These are phyloP conservation scores for Odocoileus virginianus DNA, from an alignment of 2,113 vertebrate genomes.

Conservation along the genomic window DNA sequence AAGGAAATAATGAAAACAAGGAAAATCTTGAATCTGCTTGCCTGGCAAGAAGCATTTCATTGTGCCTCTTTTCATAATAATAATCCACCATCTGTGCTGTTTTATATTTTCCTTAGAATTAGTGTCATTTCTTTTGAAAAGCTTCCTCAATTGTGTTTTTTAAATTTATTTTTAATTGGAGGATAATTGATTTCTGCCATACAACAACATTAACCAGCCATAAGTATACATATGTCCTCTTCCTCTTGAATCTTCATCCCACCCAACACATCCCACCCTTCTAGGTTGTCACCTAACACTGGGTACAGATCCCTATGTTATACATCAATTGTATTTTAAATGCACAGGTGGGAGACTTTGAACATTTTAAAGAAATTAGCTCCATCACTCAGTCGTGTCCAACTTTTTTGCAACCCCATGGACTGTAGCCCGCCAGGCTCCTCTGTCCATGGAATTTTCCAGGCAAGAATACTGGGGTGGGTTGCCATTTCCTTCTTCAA, in stretches of 20 bases:
- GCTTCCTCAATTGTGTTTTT: background rate
- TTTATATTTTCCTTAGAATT: background rate
- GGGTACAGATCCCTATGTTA: background rate
- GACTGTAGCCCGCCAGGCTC: background rate
- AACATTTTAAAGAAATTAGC: background rate
- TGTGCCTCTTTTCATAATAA: background rate
- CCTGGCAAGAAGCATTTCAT: background rate
- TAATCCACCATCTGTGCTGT: background rate
- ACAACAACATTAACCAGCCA: background rate
- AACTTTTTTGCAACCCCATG: background rate
- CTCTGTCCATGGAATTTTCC: background rate
- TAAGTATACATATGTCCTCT: background rate
- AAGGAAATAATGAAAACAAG: background rate
- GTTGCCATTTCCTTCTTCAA: background rate
- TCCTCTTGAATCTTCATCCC: background rate
- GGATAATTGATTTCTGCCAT: background rate
- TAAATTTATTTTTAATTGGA: background rate
- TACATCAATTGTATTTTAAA: background rate
- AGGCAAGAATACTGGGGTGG: background rate
- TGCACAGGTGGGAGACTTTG: background rate
- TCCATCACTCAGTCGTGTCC: background rate
- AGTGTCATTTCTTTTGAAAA: background rate
- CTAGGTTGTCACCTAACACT: background rate
- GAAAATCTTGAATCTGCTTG: background rate
- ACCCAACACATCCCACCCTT: background rate